A percentile compares a stretch with the other conserved stretches of the same genome.
These are phyloP conservation scores for Tipula lateralis DNA, from an alignment of 2,888 invertebrate genomes.

Conservation along the genomic window DNA sequence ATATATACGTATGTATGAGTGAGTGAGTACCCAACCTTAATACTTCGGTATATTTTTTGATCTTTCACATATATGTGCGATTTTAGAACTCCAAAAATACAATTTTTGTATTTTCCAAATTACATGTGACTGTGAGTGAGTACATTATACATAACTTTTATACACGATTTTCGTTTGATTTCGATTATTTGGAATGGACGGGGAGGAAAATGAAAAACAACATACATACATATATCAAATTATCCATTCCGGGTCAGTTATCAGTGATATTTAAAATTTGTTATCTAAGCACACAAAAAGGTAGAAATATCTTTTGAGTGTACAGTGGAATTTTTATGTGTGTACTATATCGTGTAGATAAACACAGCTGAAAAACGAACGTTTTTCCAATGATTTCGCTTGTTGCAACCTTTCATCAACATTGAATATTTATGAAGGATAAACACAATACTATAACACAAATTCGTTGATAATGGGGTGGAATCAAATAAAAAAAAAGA, in stretches of 20 bases:
- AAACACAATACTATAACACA: neutral
- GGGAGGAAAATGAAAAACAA: neutral
- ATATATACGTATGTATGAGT: neutral
- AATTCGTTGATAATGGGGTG: neutral
- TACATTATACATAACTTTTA: neutral
- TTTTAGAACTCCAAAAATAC: neutral
- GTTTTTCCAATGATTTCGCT: neutral
- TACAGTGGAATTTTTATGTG: neutral
- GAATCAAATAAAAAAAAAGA: neutral
- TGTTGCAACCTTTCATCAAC: neutral
- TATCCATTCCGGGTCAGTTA: neutral
- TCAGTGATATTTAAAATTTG: neutral
- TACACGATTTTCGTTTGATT: neutral
- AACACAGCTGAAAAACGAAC: neutral
- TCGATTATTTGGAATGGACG: neutral
- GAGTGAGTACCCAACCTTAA: neutral
- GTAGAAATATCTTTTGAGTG: neutral
- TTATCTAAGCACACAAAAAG: neutral
- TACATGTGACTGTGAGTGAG: neutral
- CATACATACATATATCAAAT: neutral
- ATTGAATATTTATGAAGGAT: neutral
- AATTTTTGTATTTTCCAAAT: neutral
- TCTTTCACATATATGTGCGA: neutral
- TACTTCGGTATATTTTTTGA: neutral
- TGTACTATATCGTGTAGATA: neutral